phyloP scores from a whole-genome alignment of 2,888 invertebrate species.

The Drosophila stalkeri region DNA sequence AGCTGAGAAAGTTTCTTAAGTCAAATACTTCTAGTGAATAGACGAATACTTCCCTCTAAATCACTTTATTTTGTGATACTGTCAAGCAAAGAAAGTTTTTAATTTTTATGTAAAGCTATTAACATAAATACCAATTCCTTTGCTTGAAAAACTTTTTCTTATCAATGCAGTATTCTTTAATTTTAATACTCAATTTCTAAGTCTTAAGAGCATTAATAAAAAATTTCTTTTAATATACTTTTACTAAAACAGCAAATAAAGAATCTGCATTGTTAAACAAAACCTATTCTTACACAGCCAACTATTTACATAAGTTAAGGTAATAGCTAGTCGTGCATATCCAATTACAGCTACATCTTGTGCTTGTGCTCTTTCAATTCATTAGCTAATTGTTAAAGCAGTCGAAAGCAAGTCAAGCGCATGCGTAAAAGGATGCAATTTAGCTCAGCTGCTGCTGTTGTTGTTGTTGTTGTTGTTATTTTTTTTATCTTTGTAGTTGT shows the following conservation, averaged over 20 bases:
- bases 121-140: no score
- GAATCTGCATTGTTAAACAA: no score
- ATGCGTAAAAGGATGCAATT: conserved; percentile 49
- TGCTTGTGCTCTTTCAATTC: conserved; percentile 20
- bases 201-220: no score
- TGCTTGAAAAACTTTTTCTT: no score
- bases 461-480: not conserved
- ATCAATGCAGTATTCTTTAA: not conserved
- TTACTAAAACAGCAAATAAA: no score
- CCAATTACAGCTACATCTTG: not conserved
- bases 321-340: not conserved
- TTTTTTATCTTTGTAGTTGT: not conserved
- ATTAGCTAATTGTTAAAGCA: conserved; percentile 52
- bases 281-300: not conserved
- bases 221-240: no score
- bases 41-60: not conserved
- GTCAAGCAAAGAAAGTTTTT: no score
- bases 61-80: not conserved
- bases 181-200: not conserved
- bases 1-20: not conserved
- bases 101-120: no score
- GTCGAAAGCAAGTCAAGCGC: conserved; percentile 24
- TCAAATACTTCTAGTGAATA: no score
- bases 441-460: conserved; percentile 11
- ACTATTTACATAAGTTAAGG: not conserved